phyloP scores from a whole-genome alignment of 1,140 invertebrate genomes.

The Conopomorpha cramerella region DNA sequence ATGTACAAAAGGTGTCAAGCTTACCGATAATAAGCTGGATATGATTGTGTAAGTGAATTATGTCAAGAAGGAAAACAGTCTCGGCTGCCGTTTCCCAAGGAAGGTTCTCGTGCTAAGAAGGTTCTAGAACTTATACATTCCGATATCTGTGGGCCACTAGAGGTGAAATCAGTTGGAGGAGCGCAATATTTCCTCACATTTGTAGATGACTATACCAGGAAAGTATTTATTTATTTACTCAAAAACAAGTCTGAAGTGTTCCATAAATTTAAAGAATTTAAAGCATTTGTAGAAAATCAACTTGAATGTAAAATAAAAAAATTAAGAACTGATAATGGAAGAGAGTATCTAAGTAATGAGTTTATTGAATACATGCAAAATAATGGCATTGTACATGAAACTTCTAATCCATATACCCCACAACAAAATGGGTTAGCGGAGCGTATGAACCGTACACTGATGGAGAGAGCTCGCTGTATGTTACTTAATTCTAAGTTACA shows the following conservation, averaged over 20 bases:
- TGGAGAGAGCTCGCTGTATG: too few relatives aligned
- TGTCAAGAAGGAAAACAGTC: background rate
- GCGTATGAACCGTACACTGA: background rate
- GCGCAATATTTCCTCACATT: background rate
- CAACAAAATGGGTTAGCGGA: too few relatives aligned
- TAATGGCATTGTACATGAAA: background rate
- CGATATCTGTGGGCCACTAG: background rate
- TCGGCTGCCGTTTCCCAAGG: background rate
- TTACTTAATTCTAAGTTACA: too few relatives aligned
- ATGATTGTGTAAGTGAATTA: background rate
- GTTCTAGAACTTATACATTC: background rate
- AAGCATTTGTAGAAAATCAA: too few relatives aligned
- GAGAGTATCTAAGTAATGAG: too few relatives aligned
- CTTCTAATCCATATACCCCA: too few relatives aligned
- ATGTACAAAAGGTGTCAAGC: background rate
- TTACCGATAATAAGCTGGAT: background rate
- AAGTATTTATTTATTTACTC: background rate
- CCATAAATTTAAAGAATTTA: too few relatives aligned
- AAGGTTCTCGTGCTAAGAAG: background rate
- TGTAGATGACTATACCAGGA: too few relatives aligned
- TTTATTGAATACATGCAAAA: background rate
- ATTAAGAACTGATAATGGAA: too few relatives aligned
- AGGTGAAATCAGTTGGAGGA: background rate
- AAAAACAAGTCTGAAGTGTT: background rate
- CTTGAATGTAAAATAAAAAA: background rate